phyloP scores from a whole-genome alignment of 2,888 invertebrate species.

The Dastarcus helophoroides region DNA sequence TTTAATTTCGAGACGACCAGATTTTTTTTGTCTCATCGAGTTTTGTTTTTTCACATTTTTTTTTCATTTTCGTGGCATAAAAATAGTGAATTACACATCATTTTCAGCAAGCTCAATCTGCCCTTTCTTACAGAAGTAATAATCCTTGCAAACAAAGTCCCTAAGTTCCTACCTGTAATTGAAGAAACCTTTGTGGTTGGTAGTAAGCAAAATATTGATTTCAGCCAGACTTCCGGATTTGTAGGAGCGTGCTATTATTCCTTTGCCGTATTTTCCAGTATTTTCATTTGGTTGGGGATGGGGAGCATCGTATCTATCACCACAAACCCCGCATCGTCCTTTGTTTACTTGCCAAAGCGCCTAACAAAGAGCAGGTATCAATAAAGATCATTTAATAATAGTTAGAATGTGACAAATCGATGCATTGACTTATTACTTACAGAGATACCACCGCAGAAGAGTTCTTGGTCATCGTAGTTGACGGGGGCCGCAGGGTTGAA shows the following conservation, averaged over 20 bases:
- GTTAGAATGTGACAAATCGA: too few relatives aligned
- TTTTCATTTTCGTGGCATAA: too few relatives aligned
- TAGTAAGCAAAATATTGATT: slow-evolving; percentile 6
- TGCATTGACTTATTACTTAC: too few relatives aligned
- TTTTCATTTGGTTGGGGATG: slow-evolving; percentile 9
- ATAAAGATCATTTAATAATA: slow-evolving; percentile 1
- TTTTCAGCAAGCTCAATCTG: too few relatives aligned
- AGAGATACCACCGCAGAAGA: slow-evolving; percentile 40
- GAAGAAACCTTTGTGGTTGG: slow-evolving; percentile 9
- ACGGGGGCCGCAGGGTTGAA: slow-evolving; percentile 36
- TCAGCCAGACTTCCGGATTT: slow-evolving; percentile 3
- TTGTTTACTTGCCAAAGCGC: slow-evolving; percentile 5
- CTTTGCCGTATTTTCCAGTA: slow-evolving; percentile 8
- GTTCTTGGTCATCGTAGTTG: slow-evolving; percentile 42
- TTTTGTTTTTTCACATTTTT: too few relatives aligned
- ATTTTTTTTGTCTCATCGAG: too few relatives aligned
- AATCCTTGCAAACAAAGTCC: too few relatives aligned
- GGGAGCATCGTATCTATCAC: slow-evolving; percentile 5
- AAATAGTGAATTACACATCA: too few relatives aligned
- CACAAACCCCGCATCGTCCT: slow-evolving; percentile 10
- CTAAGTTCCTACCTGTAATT: slow-evolving; percentile 5
- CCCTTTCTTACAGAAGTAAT: too few relatives aligned
- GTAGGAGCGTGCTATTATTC: slow-evolving; percentile 4
- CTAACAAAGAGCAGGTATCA: slow-evolving; percentile 1
- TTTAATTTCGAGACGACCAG: too few relatives aligned